These are phyloP conservation scores for Oncorhynchus clarkii DNA, from an alignment of 2,113 vertebrate genomes.

Conservation along the genomic window DNA sequence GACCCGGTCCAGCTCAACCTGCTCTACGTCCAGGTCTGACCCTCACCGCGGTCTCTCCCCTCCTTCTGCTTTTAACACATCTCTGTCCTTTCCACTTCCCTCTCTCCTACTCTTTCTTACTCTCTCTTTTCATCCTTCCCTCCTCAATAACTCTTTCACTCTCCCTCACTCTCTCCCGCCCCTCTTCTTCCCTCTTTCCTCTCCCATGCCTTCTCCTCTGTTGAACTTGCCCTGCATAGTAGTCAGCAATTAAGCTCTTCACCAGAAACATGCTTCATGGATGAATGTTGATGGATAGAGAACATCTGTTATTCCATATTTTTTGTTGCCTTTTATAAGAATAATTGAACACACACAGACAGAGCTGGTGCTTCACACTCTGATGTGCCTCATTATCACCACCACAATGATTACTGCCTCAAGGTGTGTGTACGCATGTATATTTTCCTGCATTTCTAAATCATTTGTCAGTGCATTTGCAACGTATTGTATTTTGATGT, in stretches of 20 bases:
- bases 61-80: neutral
- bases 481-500: neutral
- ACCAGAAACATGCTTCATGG: too few species aligned
- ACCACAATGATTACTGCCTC: neutral
- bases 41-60: neutral
- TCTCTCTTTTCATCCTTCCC: neutral
- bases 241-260: too few species aligned
- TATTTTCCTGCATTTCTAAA: neutral
- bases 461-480: too few species aligned
- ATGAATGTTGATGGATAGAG: too few species aligned
- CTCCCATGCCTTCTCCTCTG: too few species aligned
- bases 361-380: neutral
- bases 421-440: neutral
- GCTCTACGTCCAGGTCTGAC: conserved; percentile 93
- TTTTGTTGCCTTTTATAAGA: too few species aligned
- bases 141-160: neutral
- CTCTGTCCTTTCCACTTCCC: conserved; percentile 1
- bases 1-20: conserved; percentile 97
- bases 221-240: too few species aligned
- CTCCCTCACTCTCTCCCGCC: neutral
- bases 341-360: neutral
- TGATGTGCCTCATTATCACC: neutral
- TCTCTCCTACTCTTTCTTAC: neutral
- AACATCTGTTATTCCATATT: too few species aligned
- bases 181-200: too few species aligned